Evolutionary conservation across 2,888 invertebrate species (phyloP), one percentile per base, ranked within the genome.

Genomic region (Drosophila picticornis): DNA sequence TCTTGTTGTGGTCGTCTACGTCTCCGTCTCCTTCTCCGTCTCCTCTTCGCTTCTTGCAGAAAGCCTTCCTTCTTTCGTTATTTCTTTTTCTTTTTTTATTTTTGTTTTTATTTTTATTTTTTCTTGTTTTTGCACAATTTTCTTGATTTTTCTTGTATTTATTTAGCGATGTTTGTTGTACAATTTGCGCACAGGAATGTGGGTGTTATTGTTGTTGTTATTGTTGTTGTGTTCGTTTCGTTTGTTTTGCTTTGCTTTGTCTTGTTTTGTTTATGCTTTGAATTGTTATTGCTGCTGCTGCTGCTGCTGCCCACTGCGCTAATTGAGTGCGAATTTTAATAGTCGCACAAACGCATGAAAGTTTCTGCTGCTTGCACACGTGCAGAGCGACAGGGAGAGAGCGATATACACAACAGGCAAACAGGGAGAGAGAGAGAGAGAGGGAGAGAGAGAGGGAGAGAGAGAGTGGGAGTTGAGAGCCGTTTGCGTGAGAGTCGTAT

Each of bases 301-400:
- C 36, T 52, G 29, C 31, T 50, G 36, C 53, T 64, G 46, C 32
- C 58, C 62, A 40, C 57, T 61, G 80, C 73, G 80, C 73, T 79
- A 79, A 80, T 80, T 81, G 74, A 80, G 76, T 80, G 75, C 79
- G 73, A 79, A 76, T 80, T 68, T 81, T 70, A 68, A 75, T 75
- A 65, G 75, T 72, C 63, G 67, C 59, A 75, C 66, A 53, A 72
- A 78, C 80, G 77, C 76, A 71, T 58, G 38, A 53, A 69, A 69
- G 66, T 68, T 63, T 57, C 68, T 61, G 53, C 65, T 76, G 67
- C 43, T 56, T 48, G 32, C 67, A 80, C 70, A 75, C 68, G 58
- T 63, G 53, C 52, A 58, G 31, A 58, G 31, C 43, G 62, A 27
- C 40, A 50, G 51, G 40, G 29, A 36, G 63, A 38, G 68, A 11